Base-by-base conservation (phyloP, 2,113 vertebrate genomes). In the Sula dactylatra region DNA sequence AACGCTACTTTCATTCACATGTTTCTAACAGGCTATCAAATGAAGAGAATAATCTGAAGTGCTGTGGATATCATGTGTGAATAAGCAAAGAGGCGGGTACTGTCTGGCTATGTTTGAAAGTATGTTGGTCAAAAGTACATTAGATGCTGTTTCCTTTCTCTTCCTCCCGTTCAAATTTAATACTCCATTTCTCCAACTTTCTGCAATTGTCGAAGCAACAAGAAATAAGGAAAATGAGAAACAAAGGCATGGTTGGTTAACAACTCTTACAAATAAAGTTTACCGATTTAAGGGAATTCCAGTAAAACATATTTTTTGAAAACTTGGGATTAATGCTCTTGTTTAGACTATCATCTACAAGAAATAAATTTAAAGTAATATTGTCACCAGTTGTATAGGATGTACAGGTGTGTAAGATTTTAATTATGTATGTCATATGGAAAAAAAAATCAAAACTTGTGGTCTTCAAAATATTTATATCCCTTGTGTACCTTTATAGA, bases 21-120 rank as follows among this genome's bases (percentile, higher is more conserved):
- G 18, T 47, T 94, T 91, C 83, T 90, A 92, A 93, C 44, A 82
- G 38, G 80, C 61, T 88, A 82, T 69, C 81, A 93, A 95, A 83
- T 70, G 81, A 86, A 87, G 40, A 58, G 38, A 93, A 74, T 83
- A 93, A 92, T 69, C 72, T 59, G 31, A 91, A 92, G 55, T 65
- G 80, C 36, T 69, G 13, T 86, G 55, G 58, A 56, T 72, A 66
- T 84, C 36, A 44, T 12, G 34, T 27, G 54, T 25, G 42, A 87
- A 74, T 89, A 91, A 71, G 50, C 34, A 71, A 83, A 84, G 56
- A 79, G 38, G 26, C 8, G 59, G 21, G 29, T 62, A 73, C 42
- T 83, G 61, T 56, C 52, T 55, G 56, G 22, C 55, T 97, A 34
- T 19, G 66, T 83, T 94, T 93, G 69, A 90, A 94, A 77, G 80